Percentiles rank a stretch among this genome's conserved stretches.
Evolutionary conservation across 2,888 invertebrate species (phyloP).

Genomic region (Rhyacophila evoluta): DNA sequence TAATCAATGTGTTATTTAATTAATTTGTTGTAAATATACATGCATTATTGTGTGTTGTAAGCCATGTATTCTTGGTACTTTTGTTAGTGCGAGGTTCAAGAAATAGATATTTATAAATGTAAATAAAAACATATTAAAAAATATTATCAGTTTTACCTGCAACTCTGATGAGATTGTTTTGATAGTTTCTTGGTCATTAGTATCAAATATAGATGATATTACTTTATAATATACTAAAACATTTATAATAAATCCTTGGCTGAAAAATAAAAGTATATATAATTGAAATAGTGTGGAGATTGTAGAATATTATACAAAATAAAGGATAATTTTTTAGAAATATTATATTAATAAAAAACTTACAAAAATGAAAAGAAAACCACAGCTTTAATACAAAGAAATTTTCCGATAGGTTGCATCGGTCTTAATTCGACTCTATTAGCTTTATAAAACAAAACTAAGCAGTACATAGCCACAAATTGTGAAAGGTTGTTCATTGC

Average conservation of each 20-base stretch:
- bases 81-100: no score
- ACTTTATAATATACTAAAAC: slow-evolving; percentile 86
- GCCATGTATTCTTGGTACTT: no score
- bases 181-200: slow-evolving; percentile 75
- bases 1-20: no score
- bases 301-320: no score
- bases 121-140: no score
- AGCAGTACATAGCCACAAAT: slow-evolving; percentile 95
- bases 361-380: slow-evolving; percentile 99
- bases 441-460: slow-evolving; percentile 93
- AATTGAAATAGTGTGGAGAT: no score
- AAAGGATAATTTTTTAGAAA: no score
- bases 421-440: slow-evolving; percentile 88
- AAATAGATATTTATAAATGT: no score
- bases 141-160: no score
- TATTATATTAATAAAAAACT: no score
- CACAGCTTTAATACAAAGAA: slow-evolving; percentile 96
- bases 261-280: slow-evolving; percentile 65
- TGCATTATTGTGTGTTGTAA: no score
- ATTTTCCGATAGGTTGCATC: slow-evolving; percentile 95
- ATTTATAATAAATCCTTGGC: slow-evolving; percentile 93
- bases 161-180: slow-evolving; percentile 85
- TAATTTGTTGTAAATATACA: no score
- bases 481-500: slow-evolving; percentile 93
- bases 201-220: slow-evolving; percentile 81